phyloP scores from a whole-genome alignment of 1,140 invertebrate species.

The Drosophila setifemur region DNA sequence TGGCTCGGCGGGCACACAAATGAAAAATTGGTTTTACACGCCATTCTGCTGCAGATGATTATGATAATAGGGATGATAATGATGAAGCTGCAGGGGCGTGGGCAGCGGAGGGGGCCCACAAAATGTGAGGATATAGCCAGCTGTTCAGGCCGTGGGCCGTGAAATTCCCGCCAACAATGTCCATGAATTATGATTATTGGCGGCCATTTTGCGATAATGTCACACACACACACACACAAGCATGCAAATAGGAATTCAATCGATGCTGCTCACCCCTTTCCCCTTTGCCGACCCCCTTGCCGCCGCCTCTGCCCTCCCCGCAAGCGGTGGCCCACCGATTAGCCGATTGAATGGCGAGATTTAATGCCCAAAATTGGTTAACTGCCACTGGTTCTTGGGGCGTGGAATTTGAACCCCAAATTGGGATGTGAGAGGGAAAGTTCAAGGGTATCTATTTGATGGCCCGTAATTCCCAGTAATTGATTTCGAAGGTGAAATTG shows the following conservation, averaged over 20 bases:
- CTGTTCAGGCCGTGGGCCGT: slow-evolving; percentile 19
- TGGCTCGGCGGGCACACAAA: slow-evolving; percentile 66
- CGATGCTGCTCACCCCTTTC: slow-evolving; percentile 21
- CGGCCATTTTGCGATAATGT: slow-evolving; percentile 55
- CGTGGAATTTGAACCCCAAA: slow-evolving; percentile 1
- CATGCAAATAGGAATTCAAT: slow-evolving; percentile 53
- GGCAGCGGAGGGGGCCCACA: neutral
- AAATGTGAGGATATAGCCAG: slow-evolving; percentile 17
- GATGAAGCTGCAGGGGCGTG: slow-evolving; percentile 1
- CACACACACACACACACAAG: slow-evolving; percentile 31
- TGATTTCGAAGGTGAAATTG: too few species aligned
- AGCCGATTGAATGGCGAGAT: slow-evolving; percentile 43
- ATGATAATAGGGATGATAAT: slow-evolving; percentile 9
- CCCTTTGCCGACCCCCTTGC: too few species aligned
- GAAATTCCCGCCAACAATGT: slow-evolving; percentile 43
- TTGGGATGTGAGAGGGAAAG: too few species aligned
- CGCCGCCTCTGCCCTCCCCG: neutral
- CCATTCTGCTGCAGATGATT: slow-evolving; percentile 28
- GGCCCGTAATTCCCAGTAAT: too few species aligned
- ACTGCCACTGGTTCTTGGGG: slow-evolving; percentile 26
- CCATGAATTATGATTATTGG: slow-evolving; percentile 67
- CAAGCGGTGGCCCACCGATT: slow-evolving; percentile 23
- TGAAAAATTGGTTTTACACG: slow-evolving; percentile 78
- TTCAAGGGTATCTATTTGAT: too few species aligned
- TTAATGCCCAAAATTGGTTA: slow-evolving; percentile 48